phyloP scores from a whole-genome alignment of 2,888 invertebrate species.

The Blastobasis adustella region DNA sequence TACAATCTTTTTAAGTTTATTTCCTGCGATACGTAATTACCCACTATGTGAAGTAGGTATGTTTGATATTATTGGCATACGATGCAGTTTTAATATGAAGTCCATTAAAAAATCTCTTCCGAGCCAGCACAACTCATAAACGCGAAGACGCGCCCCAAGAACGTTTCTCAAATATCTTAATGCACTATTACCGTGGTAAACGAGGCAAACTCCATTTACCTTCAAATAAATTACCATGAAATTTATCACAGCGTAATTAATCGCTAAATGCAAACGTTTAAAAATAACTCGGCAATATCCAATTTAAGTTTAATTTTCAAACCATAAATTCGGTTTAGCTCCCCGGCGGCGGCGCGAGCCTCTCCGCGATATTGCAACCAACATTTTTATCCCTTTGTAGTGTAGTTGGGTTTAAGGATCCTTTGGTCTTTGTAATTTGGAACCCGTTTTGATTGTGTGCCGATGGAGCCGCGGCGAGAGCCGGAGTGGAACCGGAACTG shows the following conservation, averaged over 20 bases:
- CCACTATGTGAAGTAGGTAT: too few species aligned
- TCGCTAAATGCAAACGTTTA: constrained; percentile 50
- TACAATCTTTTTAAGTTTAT: too few species aligned
- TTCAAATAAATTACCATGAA: constrained; percentile 35
- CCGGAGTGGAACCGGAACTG: background rate
- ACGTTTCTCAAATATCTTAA: too few species aligned
- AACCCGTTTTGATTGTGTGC: constrained; percentile 48
- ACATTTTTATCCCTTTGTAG: constrained; percentile 66
- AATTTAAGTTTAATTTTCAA: constrained; percentile 71
- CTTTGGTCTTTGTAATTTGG: constrained; percentile 52
- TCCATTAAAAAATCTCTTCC: too few species aligned
- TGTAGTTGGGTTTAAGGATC: constrained; percentile 50
- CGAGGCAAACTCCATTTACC: constrained; percentile 21
- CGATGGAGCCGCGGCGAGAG: constrained; percentile 33
- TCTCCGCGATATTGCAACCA: constrained; percentile 59
- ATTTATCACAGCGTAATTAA: constrained; percentile 30
- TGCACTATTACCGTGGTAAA: constrained; percentile 3
- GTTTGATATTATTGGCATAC: too few species aligned
- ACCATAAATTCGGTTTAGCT: constrained; percentile 70
- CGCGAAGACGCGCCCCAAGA: background rate
- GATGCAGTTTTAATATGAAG: too few species aligned
- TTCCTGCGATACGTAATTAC: too few species aligned
- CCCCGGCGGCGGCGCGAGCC: constrained; percentile 53
- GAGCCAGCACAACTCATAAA: background rate
- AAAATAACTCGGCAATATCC: constrained; percentile 61